Percentiles rank a stretch among this genome's conserved stretches.
These are phyloP conservation scores for Cerastis rubricosa DNA, from an alignment of 2,888 invertebrate genomes.

Conservation along the genomic window DNA sequence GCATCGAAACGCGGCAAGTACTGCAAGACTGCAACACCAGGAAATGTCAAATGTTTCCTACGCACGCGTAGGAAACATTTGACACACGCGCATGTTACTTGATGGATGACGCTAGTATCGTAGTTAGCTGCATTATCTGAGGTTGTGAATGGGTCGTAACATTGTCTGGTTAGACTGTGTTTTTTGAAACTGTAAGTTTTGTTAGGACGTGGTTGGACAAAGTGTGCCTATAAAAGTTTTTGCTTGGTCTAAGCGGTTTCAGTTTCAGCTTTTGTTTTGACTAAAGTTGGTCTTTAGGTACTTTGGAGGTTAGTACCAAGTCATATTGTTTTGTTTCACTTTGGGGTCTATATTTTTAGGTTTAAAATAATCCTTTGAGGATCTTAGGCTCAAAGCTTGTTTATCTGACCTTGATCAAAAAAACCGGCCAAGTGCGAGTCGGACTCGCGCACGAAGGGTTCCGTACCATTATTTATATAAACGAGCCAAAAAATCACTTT, in stretches of 20 bases:
- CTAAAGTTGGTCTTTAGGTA: not conserved
- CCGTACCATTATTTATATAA: too few relatives aligned
- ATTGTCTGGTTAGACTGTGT: conserved; percentile 33
- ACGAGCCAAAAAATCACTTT: too few relatives aligned
- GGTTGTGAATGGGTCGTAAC: not conserved
- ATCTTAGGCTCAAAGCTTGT: too few relatives aligned
- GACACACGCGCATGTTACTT: not conserved
- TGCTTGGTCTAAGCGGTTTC: conserved; percentile 1
- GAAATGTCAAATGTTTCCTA: too few relatives aligned
- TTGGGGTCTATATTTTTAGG: not conserved
- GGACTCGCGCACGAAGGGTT: too few relatives aligned
- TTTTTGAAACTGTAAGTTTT: conserved; percentile 42
- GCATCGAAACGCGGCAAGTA: too few relatives aligned
- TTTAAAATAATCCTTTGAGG: not conserved
- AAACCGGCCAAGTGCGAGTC: too few relatives aligned
- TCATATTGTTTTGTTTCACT: conserved; percentile 11
- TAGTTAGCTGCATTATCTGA: not conserved
- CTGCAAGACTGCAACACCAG: too few relatives aligned
- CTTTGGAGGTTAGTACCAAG: conserved; percentile 4
- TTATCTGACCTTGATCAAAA: too few relatives aligned
- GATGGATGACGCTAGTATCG: not conserved
- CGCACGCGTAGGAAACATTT: not conserved
- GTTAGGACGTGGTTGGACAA: conserved; percentile 33
- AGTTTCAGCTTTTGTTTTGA: conserved; percentile 11
- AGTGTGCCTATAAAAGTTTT: conserved; percentile 13